Base-by-base conservation (phyloP, 2,888 invertebrate genomes). In the Plebejus argus region DNA sequence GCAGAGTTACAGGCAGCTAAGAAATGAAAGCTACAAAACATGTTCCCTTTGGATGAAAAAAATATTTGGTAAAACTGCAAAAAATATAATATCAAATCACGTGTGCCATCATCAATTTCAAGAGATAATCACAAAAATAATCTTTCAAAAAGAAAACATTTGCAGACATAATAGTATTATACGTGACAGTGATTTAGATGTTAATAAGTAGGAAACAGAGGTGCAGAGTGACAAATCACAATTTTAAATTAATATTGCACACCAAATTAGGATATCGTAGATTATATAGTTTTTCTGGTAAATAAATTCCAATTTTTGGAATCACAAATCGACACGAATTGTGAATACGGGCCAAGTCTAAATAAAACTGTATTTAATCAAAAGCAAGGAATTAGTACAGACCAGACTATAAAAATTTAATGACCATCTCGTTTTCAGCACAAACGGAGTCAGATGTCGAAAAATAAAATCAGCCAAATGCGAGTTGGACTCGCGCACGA, bases 401-500 rank as follows among this genome's bases (percentile, higher is more conserved):
- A 18, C 15, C 66, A 33, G 66, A 28, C 28, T 15, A 66, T 66
- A 66, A 66, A 66, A 66, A 66, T 66, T 66, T 66, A 33, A 66
- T 66, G 66, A 66, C 6, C 10, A 15, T 66, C 66, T 28, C 15
- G 66, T 66, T 66, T 66, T 66, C 28, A 66, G 66, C 66, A 33
- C 66, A 66, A 66, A 28, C 66, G 3, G 23, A 66, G 12, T 66
- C 28, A 20, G 18, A 66, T 66, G 28, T 20, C 28, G 28, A 12
- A 66, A 28, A 28, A 28, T 28, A 28, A 28, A 28, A n/a, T n/a
- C n/a, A n/a, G n/a, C n/a, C n/a, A n/a, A n/a, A 28, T 28, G 28
- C 28, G 28, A 28, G 28, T 28, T 28, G 28, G 28, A 28, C 28
- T 28, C 28, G 28, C 28, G 28, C 28, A 28, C 28, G 28, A 28